phyloP scores from a whole-genome alignment of 2,888 invertebrate genomes.

The Chromoteleia sp. region DNA sequence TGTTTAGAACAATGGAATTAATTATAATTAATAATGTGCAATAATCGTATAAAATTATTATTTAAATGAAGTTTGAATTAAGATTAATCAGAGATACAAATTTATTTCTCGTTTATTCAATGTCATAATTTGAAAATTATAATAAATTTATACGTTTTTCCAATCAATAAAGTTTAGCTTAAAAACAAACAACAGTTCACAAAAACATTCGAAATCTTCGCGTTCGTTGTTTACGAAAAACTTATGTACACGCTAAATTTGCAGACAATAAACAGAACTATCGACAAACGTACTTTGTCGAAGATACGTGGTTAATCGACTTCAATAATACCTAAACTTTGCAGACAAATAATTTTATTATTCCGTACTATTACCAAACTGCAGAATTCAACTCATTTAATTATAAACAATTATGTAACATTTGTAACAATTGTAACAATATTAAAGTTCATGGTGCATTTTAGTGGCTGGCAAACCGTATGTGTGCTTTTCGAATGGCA shows the following conservation, averaged over 20 bases:
- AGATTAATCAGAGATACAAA: no score
- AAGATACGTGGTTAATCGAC: slow-evolving; percentile 1
- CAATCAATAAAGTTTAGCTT: neutral
- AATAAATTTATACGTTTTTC: neutral
- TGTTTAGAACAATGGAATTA: no score
- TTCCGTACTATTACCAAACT: neutral
- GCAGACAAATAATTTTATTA: slow-evolving; percentile 7
- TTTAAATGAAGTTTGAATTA: no score
- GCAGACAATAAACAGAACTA: slow-evolving; percentile 6
- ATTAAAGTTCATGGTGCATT: slow-evolving; percentile 14
- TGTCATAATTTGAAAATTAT: neutral
- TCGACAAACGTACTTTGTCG: neutral
- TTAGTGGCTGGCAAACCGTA: slow-evolving; percentile 6
- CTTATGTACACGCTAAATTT: neutral
- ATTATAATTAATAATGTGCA: no score
- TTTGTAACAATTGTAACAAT: slow-evolving; percentile 16
- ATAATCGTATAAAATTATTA: no score
- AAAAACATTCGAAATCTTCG: neutral
- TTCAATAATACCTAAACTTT: slow-evolving; percentile 4
- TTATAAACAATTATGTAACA: slow-evolving; percentile 18
- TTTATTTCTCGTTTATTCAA: neutral
- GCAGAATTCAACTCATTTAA: slow-evolving; percentile 2
- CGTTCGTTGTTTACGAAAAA: neutral
- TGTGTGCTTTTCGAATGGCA: slow-evolving; percentile 33
- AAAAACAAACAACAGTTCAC: neutral